Percentiles rank a stretch among this genome's conserved stretches.
Evolutionary conservation across 2,888 invertebrate genomes (phyloP).

Genomic region (Hemicrepidius hirtus): DNA sequence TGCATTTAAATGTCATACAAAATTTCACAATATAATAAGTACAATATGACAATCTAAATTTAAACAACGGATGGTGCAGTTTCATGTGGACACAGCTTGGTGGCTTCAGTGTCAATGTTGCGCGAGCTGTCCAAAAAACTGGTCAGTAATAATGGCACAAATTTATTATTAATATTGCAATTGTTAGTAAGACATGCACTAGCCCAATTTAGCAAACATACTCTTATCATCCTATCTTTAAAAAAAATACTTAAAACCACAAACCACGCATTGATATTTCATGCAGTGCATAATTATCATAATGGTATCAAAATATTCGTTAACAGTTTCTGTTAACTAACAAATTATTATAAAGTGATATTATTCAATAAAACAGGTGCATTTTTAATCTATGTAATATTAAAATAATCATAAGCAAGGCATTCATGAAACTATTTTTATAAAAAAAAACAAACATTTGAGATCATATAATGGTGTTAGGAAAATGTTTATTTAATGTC

Average conservation of each 20-base stretch:
- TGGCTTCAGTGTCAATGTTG: slow-evolving; percentile 65
- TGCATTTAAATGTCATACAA: slow-evolving; percentile 61
- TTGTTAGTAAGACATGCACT: slow-evolving; percentile 43
- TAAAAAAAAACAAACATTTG: too few species aligned
- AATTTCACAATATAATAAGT: slow-evolving; percentile 60
- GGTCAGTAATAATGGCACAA: slow-evolving; percentile 51
- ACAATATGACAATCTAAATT: slow-evolving; percentile 48
- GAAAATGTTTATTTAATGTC: too few species aligned
- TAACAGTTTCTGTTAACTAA: background rate
- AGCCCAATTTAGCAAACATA: slow-evolving; percentile 13
- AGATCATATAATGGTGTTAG: too few species aligned
- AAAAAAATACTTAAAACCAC: slow-evolving; percentile 13
- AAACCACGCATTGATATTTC: slow-evolving; percentile 5
- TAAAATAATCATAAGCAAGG: background rate
- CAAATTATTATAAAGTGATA: background rate
- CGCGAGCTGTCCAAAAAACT: slow-evolving; percentile 66
- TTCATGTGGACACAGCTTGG: slow-evolving; percentile 65
- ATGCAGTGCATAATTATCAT: slow-evolving; percentile 19
- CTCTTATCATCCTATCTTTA: slow-evolving; percentile 3
- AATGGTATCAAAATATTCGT: background rate
- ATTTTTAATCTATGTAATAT: slow-evolving; percentile 2
- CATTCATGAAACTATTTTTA: too few species aligned
- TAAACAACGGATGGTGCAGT: slow-evolving; percentile 57
- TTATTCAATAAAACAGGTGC: background rate
- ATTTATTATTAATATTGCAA: slow-evolving; percentile 27